These are phyloP conservation scores for Muntiacus reevesi DNA, from an alignment of 2,113 vertebrate genomes.

Conservation along the genomic window DNA sequence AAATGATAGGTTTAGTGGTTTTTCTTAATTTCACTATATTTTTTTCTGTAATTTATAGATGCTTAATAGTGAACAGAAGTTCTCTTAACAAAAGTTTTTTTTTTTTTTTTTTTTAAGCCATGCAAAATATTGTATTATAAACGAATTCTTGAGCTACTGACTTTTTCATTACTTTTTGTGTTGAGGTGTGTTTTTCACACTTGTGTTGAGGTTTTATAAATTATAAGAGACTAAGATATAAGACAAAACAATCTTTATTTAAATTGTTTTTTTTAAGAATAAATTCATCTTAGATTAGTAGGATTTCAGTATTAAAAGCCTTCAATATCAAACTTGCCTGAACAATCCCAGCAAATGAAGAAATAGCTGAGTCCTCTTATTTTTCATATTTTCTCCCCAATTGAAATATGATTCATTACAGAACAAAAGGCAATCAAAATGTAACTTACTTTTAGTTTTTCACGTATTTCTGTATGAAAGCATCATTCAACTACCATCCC, in stretches of 20 bases:
- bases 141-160: background rate
- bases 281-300: background rate
- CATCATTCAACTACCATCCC: background rate
- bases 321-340: background rate
- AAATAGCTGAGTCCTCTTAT: conserved; percentile 43
- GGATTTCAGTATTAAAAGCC: background rate
- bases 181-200: background rate
- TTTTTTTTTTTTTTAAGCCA: background rate
- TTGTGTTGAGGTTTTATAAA: conserved; percentile 18
- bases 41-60: background rate
- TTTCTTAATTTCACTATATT: background rate
- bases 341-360: conserved; percentile 43
- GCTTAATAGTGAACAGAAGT: background rate
- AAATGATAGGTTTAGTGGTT: background rate
- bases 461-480: conserved; percentile 19
- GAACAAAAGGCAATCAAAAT: conserved; percentile 22
- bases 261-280: conserved; percentile 25
- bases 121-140: background rate
- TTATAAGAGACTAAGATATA: conserved; percentile 14
- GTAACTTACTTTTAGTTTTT: conserved; percentile 32
- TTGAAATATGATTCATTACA: conserved; percentile 2
- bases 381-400: background rate
- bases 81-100: background rate
- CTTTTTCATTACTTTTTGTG: background rate
- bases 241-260: conserved; percentile 11